Evolutionary conservation across 2,113 vertebrate species (phyloP).

Genomic region (Microtus oregoni): DNA sequence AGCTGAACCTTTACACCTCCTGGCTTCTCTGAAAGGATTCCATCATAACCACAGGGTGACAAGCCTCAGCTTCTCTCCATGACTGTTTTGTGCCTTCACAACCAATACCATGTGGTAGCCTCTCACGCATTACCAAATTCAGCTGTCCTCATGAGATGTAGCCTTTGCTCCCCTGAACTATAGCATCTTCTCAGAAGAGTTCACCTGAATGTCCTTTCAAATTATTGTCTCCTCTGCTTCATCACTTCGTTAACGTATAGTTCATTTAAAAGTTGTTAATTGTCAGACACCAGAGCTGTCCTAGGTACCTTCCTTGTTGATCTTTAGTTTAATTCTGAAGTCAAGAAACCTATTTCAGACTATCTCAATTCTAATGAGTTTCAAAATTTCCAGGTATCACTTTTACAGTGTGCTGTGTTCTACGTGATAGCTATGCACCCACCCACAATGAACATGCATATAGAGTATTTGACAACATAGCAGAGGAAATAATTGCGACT

Average conservation of each 20-base stretch:
- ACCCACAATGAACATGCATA: neutral
- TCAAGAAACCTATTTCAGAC: neutral
- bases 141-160: neutral
- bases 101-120: neutral
- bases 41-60: neutral
- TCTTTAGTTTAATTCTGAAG: neutral
- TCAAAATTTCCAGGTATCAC: neutral
- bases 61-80: too few relatives aligned
- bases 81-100: neutral
- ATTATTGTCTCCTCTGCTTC: neutral
- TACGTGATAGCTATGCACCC: neutral
- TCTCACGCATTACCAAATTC: neutral
- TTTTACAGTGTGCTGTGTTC: neutral
- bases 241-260: neutral
- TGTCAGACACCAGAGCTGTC: neutral
- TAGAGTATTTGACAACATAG: neutral
- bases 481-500: neutral
- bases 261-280: slow-evolving; percentile 4
- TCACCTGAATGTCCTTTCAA: neutral
- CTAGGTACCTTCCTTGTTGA: neutral
- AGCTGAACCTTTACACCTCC: neutral
- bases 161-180: neutral
- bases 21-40: neutral
- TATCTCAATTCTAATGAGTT: neutral
- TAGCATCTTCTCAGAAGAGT: neutral